Percentiles rank a stretch among this genome's conserved stretches.
phyloP scores from a whole-genome alignment of 2,113 vertebrate genomes.

The Seriola rivoliana region DNA sequence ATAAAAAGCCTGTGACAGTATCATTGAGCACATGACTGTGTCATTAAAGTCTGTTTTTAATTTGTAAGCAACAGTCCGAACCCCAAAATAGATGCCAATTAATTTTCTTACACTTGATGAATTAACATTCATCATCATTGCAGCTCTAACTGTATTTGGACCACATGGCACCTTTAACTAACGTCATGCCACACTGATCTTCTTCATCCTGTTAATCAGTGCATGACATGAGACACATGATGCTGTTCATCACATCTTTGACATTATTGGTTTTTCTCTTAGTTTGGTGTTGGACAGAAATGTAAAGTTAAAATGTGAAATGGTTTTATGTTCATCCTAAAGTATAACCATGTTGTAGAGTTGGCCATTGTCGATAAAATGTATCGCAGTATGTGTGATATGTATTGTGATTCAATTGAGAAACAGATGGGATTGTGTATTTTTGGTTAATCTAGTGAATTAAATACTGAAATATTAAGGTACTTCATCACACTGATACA shows the following conservation, averaged over 20 bases:
- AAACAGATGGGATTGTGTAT: too few relatives aligned
- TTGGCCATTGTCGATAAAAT: not conserved
- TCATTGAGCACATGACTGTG: too few relatives aligned
- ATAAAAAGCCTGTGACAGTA: not conserved
- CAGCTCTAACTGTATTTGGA: not conserved
- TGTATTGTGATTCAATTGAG: not conserved
- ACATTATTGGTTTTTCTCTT: not conserved
- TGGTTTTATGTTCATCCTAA: not conserved
- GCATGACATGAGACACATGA: slow-evolving; percentile 8
- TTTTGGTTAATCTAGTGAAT: too few relatives aligned
- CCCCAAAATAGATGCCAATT: not conserved
- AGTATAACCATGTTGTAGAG: not conserved
- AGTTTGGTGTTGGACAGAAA: not conserved
- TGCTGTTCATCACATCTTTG: slow-evolving; percentile 13
- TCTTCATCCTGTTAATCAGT: slow-evolving; percentile 21
- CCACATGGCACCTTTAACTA: not conserved
- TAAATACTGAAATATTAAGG: not conserved
- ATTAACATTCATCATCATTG: not conserved
- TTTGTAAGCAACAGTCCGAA: too few relatives aligned
- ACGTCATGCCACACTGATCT: not conserved
- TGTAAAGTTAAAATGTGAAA: not conserved
- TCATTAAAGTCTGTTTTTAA: too few relatives aligned
- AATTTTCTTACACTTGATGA: not conserved
- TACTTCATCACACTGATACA: not conserved
- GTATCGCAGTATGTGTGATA: not conserved